Evolutionary conservation across 2,888 invertebrate genomes (phyloP).

Genomic region (Brenthis daphne): DNA sequence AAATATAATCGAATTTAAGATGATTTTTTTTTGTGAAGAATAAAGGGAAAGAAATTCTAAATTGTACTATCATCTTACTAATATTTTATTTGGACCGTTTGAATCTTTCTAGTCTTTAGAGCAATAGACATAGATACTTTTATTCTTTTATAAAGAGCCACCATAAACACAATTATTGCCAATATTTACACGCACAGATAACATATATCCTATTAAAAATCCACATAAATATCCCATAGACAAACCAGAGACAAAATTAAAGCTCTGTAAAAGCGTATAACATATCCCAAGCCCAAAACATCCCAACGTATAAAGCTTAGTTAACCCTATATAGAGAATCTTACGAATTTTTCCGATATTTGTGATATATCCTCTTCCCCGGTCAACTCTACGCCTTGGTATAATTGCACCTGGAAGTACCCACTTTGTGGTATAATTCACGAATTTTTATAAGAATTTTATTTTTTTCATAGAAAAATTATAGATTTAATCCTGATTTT

Average conservation of each 20-base stretch:
- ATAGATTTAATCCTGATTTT: too few species aligned
- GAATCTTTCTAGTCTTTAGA: neutral
- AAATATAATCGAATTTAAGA: too few species aligned
- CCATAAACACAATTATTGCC: neutral
- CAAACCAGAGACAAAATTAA: conserved; percentile 15
- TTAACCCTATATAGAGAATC: conserved; percentile 42
- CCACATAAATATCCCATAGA: conserved; percentile 6
- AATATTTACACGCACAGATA: conserved; percentile 5
- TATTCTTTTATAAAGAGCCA: neutral
- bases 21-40: too few species aligned
- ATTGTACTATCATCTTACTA: too few species aligned
- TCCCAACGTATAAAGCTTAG: conserved; percentile 3
- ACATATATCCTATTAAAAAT: neutral
- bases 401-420: conserved; percentile 66
- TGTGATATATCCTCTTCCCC: conserved; percentile 67
- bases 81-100: too few species aligned
- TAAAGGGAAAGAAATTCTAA: too few species aligned
- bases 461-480: too few species aligned
- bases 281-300: neutral
- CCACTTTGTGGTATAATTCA: conserved; percentile 13
- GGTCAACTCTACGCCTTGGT: conserved; percentile 71
- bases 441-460: neutral
- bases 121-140: neutral
- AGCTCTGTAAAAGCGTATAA: conserved; percentile 11
- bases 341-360: conserved; percentile 67